A percentile compares a stretch with the other conserved stretches of the same genome.
phyloP scores from a whole-genome alignment of 2,113 vertebrate species.

The Chaetodon trifascialis region DNA sequence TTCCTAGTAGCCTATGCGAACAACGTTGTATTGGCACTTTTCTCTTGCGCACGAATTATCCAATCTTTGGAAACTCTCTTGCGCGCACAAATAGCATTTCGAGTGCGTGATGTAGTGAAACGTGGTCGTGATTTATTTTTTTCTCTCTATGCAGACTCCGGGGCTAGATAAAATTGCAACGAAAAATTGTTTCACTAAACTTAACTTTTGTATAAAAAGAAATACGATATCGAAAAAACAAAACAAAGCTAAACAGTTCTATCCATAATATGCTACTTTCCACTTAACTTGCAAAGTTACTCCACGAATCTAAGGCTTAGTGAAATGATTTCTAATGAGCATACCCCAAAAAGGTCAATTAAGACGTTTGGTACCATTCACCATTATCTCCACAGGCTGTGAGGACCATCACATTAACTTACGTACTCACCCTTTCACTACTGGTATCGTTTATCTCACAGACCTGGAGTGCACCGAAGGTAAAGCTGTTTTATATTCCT shows the following conservation, averaged over 20 bases:
- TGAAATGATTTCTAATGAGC: not conserved
- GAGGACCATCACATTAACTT: constrained; percentile 62
- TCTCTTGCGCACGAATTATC: too few species aligned
- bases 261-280: not conserved
- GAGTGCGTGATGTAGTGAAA: too few species aligned
- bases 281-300: not conserved
- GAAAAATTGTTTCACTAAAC: not conserved
- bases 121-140: too few species aligned
- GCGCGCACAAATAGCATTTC: too few species aligned
- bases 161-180: not conserved
- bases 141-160: too few species aligned
- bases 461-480: constrained; percentile 87
- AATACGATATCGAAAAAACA: not conserved
- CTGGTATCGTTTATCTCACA: constrained; percentile 80
- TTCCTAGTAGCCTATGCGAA: too few species aligned
- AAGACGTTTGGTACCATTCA: not conserved
- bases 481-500: constrained; percentile 49
- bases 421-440: constrained; percentile 84
- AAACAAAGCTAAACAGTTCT: too few species aligned
- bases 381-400: constrained; percentile 80
- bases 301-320: not conserved
- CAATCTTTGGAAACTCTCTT: too few species aligned
- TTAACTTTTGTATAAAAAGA: not conserved
- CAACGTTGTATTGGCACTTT: too few species aligned
- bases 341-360: not conserved